A percentile compares a stretch with the other conserved stretches of the same genome.
Conservation (phyloP, 1,140 invertebrate genomes). For the Drosophila pallidifrons region DNA sequence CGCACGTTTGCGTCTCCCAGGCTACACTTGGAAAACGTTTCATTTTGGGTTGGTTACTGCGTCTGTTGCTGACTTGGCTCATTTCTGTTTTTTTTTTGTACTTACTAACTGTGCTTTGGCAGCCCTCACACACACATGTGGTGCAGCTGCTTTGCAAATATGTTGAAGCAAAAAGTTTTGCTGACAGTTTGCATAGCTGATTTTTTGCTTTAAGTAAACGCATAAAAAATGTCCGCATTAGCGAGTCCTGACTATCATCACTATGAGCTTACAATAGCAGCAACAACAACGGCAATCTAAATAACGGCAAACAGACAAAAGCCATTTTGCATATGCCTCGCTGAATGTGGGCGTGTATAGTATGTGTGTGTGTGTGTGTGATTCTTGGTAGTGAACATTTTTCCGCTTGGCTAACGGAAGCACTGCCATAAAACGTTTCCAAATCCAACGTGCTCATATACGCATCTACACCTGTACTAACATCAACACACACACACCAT, state of each 20-base stretch:
- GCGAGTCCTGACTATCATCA: slow-evolving; percentile 51
- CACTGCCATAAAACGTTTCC: slow-evolving; percentile 71
- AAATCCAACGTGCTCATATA: slow-evolving; percentile 53
- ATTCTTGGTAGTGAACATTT: slow-evolving; percentile 62
- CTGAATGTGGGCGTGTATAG: neutral
- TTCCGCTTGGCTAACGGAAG: slow-evolving; percentile 77
- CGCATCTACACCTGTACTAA: slow-evolving; percentile 33
- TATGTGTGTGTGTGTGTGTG: slow-evolving; percentile 32
- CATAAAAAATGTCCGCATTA: slow-evolving; percentile 53
- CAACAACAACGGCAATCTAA: slow-evolving; percentile 17
- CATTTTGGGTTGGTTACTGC: slow-evolving; percentile 32
- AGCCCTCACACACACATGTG: neutral
- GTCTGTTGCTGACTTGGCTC: slow-evolving; percentile 46
- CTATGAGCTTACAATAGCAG: slow-evolving; percentile 31
- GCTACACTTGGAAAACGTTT: slow-evolving; percentile 40
- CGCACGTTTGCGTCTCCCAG: slow-evolving; percentile 41
- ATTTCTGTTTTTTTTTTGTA: slow-evolving; percentile 38
- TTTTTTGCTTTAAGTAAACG: slow-evolving; percentile 55
- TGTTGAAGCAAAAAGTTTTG: slow-evolving; percentile 20
- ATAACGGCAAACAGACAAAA: slow-evolving; percentile 46
- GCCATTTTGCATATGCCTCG: slow-evolving; percentile 60
- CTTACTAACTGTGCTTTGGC: slow-evolving; percentile 46
- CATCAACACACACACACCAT: slow-evolving; percentile 9
- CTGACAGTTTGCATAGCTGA: slow-evolving; percentile 35
- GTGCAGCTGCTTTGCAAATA: slow-evolving; percentile 19